phyloP scores from a whole-genome alignment of 1,140 invertebrate species.

The Potamilus streckersoni region DNA sequence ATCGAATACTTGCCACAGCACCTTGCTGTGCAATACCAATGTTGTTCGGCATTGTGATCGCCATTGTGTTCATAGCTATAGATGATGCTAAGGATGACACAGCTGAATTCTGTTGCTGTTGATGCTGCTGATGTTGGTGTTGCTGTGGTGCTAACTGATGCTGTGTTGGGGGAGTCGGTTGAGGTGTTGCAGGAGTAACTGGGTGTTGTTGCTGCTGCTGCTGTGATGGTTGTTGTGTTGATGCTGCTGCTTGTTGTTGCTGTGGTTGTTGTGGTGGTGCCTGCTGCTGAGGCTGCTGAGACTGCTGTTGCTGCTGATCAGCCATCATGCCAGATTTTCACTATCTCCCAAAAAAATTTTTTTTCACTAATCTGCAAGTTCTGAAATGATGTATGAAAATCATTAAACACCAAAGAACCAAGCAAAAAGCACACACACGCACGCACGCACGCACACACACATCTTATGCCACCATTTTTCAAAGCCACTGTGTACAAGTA shows the following conservation, averaged over 20 bases:
- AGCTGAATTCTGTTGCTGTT: slow-evolving; percentile 24
- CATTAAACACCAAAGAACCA: no score
- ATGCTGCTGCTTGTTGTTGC: slow-evolving; percentile 20
- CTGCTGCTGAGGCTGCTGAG: slow-evolving; percentile 22
- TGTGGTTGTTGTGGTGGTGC: slow-evolving; percentile 23
- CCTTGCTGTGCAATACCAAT: background rate
- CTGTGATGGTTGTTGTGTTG: slow-evolving; percentile 3
- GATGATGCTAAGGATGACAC: background rate
- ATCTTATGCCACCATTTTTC: no score
- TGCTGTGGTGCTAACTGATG: background rate
- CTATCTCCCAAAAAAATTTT: no score
- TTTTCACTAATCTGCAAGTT: no score
- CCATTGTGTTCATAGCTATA: background rate
- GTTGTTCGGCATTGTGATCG: background rate
- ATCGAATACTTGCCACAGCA: background rate
- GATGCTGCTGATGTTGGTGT: slow-evolving; percentile 14
- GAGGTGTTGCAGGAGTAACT: background rate
- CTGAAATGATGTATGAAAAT: no score
- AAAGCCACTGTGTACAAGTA: no score
- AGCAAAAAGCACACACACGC: no score
- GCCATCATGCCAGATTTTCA: background rate
- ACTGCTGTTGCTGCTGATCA: slow-evolving; percentile 4
- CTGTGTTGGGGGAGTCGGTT: background rate
- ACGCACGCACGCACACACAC: no score
- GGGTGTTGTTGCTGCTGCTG: slow-evolving; percentile 9